phyloP scores from a whole-genome alignment of 2,888 invertebrate species.

The Ophraella communa region DNA sequence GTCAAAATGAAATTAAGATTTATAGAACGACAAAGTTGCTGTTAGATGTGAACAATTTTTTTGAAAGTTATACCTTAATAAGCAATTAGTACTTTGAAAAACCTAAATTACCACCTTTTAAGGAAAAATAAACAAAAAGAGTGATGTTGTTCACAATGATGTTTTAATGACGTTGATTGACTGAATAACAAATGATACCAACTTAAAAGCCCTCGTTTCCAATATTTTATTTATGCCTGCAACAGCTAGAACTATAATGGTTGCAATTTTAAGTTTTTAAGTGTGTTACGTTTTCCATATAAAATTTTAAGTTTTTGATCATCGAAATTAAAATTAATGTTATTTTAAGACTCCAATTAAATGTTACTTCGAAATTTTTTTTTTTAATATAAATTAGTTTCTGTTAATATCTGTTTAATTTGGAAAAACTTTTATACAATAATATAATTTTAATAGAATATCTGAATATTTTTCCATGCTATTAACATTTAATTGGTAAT shows the following conservation, averaged over 20 bases:
- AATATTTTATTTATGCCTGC: neutral
- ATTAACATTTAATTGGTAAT: constrained; percentile 5
- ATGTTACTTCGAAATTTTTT: neutral
- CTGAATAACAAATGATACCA: neutral
- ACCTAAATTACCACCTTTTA: neutral
- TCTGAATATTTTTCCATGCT: too few species aligned
- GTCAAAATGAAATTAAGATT: neutral
- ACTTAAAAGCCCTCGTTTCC: neutral
- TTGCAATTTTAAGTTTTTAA: neutral
- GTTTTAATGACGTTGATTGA: neutral
- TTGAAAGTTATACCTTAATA: too few species aligned
- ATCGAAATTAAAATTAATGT: neutral
- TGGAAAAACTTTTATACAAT: neutral
- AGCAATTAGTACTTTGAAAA: too few species aligned
- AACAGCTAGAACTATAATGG: neutral
- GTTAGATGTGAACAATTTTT: too few species aligned
- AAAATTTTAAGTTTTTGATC: neutral
- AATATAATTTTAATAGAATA: neutral
- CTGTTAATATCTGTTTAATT: neutral
- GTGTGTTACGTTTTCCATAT: neutral
- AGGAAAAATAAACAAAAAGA: too few species aligned
- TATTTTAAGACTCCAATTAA: neutral
- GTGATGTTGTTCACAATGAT: neutral
- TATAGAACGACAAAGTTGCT: neutral
- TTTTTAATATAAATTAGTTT: neutral